These are phyloP conservation scores for Drosophila insularis DNA, from an alignment of 1,140 invertebrate genomes.

Conservation along the genomic window DNA sequence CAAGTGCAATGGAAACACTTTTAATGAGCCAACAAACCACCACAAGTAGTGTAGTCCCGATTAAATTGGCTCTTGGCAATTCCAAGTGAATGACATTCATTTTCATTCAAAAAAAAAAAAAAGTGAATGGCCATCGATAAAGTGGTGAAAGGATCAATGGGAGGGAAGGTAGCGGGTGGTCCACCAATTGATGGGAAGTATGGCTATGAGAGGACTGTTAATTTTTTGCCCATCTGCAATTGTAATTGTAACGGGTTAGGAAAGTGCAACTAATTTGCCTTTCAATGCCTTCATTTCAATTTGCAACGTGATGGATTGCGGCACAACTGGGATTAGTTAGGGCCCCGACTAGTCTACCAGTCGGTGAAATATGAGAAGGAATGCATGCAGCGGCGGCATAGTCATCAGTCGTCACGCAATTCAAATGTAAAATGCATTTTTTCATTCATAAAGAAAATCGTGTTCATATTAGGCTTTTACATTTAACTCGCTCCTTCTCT, in stretches of 20 bases:
- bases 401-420: slow-evolving; percentile 58
- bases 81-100: slow-evolving; percentile 55
- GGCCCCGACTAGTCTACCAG: neutral
- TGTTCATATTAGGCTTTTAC: slow-evolving; percentile 64
- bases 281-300: slow-evolving; percentile 63
- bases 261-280: slow-evolving; percentile 55
- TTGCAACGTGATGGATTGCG: slow-evolving; percentile 49
- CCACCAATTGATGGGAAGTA: too few species aligned
- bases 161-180: neutral
- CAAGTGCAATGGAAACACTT: slow-evolving; percentile 56
- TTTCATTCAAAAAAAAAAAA: slow-evolving; percentile 16
- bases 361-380: slow-evolving; percentile 57
- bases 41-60: slow-evolving; percentile 23
- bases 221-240: slow-evolving; percentile 41
- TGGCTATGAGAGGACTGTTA: slow-evolving; percentile 28
- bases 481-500: slow-evolving; percentile 16
- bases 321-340: slow-evolving; percentile 19
- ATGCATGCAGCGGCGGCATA: slow-evolving; percentile 26
- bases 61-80: slow-evolving; percentile 42
- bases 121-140: slow-evolving; percentile 45
- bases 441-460: slow-evolving; percentile 72
- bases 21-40: slow-evolving; percentile 50
- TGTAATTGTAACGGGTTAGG: slow-evolving; percentile 24
- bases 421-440: slow-evolving; percentile 67
- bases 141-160: slow-evolving; percentile 53